Conservation (phyloP, 2,888 invertebrate genomes). For the Odontocolon sp. region DNA sequence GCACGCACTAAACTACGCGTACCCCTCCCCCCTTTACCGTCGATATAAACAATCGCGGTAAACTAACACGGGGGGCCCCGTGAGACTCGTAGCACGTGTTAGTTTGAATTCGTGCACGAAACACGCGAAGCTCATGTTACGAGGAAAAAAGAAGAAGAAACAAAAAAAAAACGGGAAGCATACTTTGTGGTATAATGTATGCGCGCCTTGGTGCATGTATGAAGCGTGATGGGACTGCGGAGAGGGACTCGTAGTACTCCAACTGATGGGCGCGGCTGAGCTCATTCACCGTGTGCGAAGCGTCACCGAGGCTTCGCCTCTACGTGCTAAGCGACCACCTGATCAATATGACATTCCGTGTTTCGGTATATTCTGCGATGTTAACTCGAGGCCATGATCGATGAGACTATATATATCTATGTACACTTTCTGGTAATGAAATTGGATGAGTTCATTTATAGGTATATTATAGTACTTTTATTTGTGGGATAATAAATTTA, state of each 20-base stretch:
- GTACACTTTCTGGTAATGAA: no score
- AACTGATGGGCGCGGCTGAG: conserved; percentile 41
- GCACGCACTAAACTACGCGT: no score
- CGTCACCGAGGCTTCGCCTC: background rate
- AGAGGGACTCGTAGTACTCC: conserved; percentile 50
- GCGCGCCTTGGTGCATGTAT: no score
- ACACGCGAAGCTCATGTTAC: conserved; percentile 28
- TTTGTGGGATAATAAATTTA: background rate
- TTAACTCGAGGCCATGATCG: background rate
- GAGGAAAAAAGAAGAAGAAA: background rate
- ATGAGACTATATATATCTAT: no score
- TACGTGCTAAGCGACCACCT: conserved; percentile 22
- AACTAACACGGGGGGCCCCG: conserved; percentile 11
- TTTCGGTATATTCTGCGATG: conserved; percentile 1
- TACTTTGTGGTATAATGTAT: no score
- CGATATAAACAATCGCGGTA: conserved; percentile 47
- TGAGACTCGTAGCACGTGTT: conserved; percentile 33
- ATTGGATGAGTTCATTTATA: no score
- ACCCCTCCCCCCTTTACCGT: no score
- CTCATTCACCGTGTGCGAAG: conserved; percentile 55
- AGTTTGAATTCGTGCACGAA: conserved; percentile 34
- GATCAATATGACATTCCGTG: conserved; percentile 55
- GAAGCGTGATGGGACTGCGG: background rate
- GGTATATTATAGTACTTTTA: no score
- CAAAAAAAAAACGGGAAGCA: background rate